phyloP scores from a whole-genome alignment of 2,888 invertebrate species.

The Lutraria lutraria region DNA sequence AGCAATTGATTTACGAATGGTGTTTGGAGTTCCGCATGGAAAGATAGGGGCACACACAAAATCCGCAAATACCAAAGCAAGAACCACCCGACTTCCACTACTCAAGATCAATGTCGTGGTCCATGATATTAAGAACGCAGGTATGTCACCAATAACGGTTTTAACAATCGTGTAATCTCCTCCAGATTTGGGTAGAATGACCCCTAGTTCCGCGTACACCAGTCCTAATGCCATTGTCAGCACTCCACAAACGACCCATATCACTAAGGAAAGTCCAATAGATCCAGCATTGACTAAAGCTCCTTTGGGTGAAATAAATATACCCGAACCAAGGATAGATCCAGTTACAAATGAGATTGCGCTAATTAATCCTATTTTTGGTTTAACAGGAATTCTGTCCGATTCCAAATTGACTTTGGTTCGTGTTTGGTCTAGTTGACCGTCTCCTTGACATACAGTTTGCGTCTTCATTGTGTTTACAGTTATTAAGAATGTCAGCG shows the following conservation, averaged over 20 bases:
- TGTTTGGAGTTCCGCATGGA: slow-evolving; percentile 70
- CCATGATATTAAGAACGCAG: slow-evolving; percentile 88
- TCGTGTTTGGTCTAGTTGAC: neutral
- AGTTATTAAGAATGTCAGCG: too few relatives aligned
- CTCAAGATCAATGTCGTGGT: slow-evolving; percentile 67
- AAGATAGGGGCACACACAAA: slow-evolving; percentile 76
- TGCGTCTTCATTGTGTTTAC: neutral
- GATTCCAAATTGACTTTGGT: slow-evolving; percentile 31
- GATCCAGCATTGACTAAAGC: slow-evolving; percentile 94
- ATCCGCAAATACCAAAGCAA: slow-evolving; percentile 86
- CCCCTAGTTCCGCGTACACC: slow-evolving; percentile 93
- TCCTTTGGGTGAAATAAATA: slow-evolving; percentile 98
- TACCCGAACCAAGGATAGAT: slow-evolving; percentile 94
- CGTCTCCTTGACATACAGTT: neutral
- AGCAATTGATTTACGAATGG: slow-evolving; percentile 67
- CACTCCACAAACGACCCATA: slow-evolving; percentile 68
- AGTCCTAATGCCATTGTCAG: slow-evolving; percentile 89
- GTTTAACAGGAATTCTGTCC: slow-evolving; percentile 53
- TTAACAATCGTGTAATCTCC: slow-evolving; percentile 92
- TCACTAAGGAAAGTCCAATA: slow-evolving; percentile 90
- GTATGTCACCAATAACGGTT: slow-evolving; percentile 87
- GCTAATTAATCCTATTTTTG: slow-evolving; percentile 52
- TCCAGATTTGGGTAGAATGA: slow-evolving; percentile 92
- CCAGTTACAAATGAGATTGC: slow-evolving; percentile 60
- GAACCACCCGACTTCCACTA: slow-evolving; percentile 85